Base-by-base conservation (phyloP, 2,888 invertebrate species). In the Alloscopus bannaensis region DNA sequence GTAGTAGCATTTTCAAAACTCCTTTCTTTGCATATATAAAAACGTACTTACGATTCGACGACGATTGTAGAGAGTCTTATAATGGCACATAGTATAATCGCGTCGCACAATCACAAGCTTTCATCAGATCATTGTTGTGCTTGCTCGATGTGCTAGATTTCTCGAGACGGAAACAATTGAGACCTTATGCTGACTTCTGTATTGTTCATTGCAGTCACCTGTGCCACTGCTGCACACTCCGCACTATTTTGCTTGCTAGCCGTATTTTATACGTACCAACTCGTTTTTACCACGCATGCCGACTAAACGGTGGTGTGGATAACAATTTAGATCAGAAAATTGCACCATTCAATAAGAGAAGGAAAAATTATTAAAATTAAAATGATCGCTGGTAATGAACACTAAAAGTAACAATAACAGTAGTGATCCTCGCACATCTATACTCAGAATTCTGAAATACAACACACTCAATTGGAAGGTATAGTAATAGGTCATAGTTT, bases 91-190 rank as follows among this genome's bases (percentile, higher is more conserved):
- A 45, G 20, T 47, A 31, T 60, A 47, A 26, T 71, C 59, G 20
- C 60, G n/a, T 13, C 3, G 6, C 22, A 31, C 57, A 68, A 68
- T 55, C 52, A 57, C 8, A 68, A 6, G 66, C 66, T 75, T 66
- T 75, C 65, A 66, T 57, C 57, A 73, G 65, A 64, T 71, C 20
- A 16, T 22, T 71, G 24, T 22, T 52, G n/a, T 24, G 11, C 24
- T 3, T 64, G 36, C 66, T 64, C 50, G 59, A 75, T 66, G 75
- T 59, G 36, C 66, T 59, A 66, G 75, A 59, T 75, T 73, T 73
- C 31, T 40, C 50, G 66, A 75, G 75, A 75, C 75, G 75, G 75
- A 75, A 75, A 75, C 75, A 66, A 75, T 59, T 20, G 45, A 40
- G 16, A 75, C 59, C 47, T 75, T 66, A 66, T 73, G 72, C 42